Evolutionary conservation across 2,888 invertebrate species (phyloP), one percentile per base, ranked within the genome.

Genomic region (Lasioglossum pauxillum): DNA sequence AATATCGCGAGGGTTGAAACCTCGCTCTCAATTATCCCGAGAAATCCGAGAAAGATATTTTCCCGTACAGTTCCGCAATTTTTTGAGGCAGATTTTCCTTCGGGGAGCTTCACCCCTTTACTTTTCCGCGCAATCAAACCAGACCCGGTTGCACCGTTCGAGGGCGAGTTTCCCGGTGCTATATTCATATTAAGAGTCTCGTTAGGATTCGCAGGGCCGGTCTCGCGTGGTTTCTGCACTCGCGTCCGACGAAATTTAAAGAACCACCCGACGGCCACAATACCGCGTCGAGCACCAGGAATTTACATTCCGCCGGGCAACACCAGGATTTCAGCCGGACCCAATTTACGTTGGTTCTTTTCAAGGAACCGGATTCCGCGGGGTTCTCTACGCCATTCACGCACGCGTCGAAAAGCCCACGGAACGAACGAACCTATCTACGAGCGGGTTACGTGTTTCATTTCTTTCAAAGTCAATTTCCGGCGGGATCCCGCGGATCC

Each of bases 271-370:
- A 10, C 53, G 10, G 57, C 57, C 46, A 8, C 64, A 53, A 79
- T 79, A 49, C 73, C 23, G 72, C 44, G 35, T 27, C 35, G 64
- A 35, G 53, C 41, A 49, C 49, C 27, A 46, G 60, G 72, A 44
- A 75, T 80, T 71, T 80, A 38, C 83, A 60, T 83, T 80, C 16
- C 67, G 16, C n/a, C 10, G 53, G 16, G 10, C 69, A 35, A 81
- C 53, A n/a, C 16, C 60, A 60, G 71, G 41, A 76, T 83, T 81
- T 81, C 53, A 19, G 53, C 72, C 60, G 75, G 71, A 60, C 71
- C 46, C 75, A 72, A 83, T 83, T 83, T 80, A 75, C 60, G 31
- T 60, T 31, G 71, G 57, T 71, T 31, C 75, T 75, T 75, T 83
- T 83, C 82, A 67, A 35, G 46, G 23, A 53, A n/a, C 53, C 53